Conservation (phyloP, 2,797 vertebrate genomes). For the Neopelma chrysocephalum region DNA sequence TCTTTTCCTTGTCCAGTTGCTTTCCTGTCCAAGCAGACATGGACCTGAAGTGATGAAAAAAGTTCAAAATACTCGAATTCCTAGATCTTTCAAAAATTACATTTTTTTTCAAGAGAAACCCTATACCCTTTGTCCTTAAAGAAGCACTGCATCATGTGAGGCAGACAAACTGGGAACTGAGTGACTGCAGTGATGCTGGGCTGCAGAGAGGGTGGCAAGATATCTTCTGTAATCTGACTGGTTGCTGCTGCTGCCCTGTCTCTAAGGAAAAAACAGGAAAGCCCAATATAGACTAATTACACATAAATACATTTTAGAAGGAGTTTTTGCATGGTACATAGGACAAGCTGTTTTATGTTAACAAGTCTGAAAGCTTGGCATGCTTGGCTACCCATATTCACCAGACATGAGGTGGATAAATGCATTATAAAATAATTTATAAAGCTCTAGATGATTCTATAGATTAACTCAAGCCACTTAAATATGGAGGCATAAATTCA, state of each 20-base stretch:
- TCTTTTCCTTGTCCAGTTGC: slow-evolving; percentile 67
- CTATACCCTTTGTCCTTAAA: slow-evolving; percentile 50
- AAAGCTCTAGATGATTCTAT: background rate
- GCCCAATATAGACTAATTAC: slow-evolving; percentile 41
- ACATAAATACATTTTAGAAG: slow-evolving; percentile 39
- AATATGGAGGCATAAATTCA: background rate
- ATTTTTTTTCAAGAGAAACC: slow-evolving; percentile 30
- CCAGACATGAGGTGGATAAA: background rate
- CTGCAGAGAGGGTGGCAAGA: slow-evolving; percentile 47
- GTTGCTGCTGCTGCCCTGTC: slow-evolving; percentile 68
- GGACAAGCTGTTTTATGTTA: background rate
- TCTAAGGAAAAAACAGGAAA: slow-evolving; percentile 67
- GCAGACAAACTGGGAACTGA: slow-evolving; percentile 50
- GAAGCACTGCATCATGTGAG: slow-evolving; percentile 21
- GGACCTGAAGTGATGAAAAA: slow-evolving; percentile 71
- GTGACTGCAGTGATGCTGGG: slow-evolving; percentile 55
- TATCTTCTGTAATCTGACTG: slow-evolving; percentile 67
- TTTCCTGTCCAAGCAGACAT: slow-evolving; percentile 69
- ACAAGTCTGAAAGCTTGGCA: background rate
- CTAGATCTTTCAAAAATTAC: slow-evolving; percentile 23
- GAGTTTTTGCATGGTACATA: slow-evolving; percentile 28
- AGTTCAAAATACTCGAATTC: slow-evolving; percentile 68
- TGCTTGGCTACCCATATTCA: background rate
- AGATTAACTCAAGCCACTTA: slow-evolving; percentile 6
- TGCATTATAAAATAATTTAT: background rate